Conservation (phyloP, 2,888 invertebrate species). For the Tromatobia lineatoria region DNA sequence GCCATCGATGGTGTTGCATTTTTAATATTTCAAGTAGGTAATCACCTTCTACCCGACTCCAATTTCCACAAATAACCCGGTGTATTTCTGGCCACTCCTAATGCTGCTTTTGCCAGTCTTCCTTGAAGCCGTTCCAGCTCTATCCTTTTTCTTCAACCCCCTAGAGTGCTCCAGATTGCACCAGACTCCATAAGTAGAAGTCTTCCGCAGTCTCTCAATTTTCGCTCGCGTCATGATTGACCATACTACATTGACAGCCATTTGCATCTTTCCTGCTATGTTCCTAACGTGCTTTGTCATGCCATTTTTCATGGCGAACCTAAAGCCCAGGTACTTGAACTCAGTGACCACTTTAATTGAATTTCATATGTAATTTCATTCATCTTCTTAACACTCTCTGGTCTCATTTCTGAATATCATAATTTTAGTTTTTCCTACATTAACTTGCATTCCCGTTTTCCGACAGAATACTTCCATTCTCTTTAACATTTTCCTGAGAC, state of each 20-base stretch:
- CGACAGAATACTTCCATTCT: background rate
- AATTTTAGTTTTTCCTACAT: background rate
- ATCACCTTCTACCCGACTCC: conserved; percentile 7
- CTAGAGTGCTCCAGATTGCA: conserved; percentile 50
- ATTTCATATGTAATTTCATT: conserved; percentile 44
- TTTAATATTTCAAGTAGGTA: background rate
- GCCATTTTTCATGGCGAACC: conserved; percentile 39
- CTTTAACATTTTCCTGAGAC: background rate
- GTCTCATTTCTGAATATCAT: background rate
- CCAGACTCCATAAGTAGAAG: conserved; percentile 51
- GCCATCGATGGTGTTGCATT: background rate
- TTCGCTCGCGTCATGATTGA: conserved; percentile 46
- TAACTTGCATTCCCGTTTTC: conserved; percentile 40
- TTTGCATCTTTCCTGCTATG: conserved; percentile 34
- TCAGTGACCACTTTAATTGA: conserved; percentile 58
- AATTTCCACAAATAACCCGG: conserved; percentile 33
- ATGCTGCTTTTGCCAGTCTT: conserved; percentile 3
- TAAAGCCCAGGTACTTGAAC: conserved; percentile 62
- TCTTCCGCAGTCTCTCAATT: conserved; percentile 25
- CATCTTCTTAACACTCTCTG: background rate
- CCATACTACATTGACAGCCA: conserved; percentile 38
- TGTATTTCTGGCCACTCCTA: conserved; percentile 42
- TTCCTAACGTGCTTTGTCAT: conserved; percentile 39
- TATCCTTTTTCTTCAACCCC: conserved; percentile 50
- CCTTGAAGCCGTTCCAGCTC: conserved; percentile 36